These are phyloP conservation scores for Melanotus villosus DNA, from an alignment of 2,888 invertebrate genomes.

Conservation along the genomic window DNA sequence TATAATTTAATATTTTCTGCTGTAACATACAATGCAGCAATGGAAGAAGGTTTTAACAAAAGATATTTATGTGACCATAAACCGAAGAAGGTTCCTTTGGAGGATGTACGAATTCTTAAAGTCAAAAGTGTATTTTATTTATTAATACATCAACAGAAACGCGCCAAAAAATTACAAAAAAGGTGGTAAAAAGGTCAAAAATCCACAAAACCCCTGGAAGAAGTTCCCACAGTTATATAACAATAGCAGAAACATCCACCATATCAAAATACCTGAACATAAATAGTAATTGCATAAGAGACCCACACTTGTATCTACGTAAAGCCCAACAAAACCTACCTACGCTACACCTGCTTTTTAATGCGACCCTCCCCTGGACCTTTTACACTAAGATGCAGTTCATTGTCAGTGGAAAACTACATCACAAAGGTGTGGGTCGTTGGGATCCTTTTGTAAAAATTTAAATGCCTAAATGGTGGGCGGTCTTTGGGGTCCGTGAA, in stretches of 20 bases:
- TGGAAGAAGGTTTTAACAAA: no score
- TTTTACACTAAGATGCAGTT: slow-evolving; percentile 25
- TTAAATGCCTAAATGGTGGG: slow-evolving; percentile 39
- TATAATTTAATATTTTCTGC: no score
- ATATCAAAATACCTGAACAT: slow-evolving; percentile 37
- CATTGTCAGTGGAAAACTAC: slow-evolving; percentile 37
- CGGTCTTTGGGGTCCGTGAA: slow-evolving; percentile 30
- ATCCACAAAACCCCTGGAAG: slow-evolving; percentile 2
- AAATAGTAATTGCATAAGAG: slow-evolving; percentile 42
- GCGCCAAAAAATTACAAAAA: slow-evolving; percentile 1
- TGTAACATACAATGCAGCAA: no score
- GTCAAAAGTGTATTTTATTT: slow-evolving; percentile 24
- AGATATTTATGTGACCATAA: no score
- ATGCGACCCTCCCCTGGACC: slow-evolving; percentile 33
- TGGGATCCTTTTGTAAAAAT: slow-evolving; percentile 39
- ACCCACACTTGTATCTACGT: slow-evolving; percentile 17
- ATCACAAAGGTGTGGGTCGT: slow-evolving; percentile 43
- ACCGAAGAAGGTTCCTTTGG: no score
- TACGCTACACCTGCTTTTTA: slow-evolving; percentile 43
- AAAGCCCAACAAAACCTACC: slow-evolving; percentile 30
- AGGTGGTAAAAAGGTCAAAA: background rate
- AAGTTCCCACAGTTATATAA: slow-evolving; percentile 37
- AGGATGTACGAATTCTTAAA: background rate
- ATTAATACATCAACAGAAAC: background rate
- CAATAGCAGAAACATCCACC: slow-evolving; percentile 30